Percentiles rank a stretch among this genome's conserved stretches.
phyloP scores from a whole-genome alignment of 2,797 vertebrate species.

The Buceros bicornis region DNA sequence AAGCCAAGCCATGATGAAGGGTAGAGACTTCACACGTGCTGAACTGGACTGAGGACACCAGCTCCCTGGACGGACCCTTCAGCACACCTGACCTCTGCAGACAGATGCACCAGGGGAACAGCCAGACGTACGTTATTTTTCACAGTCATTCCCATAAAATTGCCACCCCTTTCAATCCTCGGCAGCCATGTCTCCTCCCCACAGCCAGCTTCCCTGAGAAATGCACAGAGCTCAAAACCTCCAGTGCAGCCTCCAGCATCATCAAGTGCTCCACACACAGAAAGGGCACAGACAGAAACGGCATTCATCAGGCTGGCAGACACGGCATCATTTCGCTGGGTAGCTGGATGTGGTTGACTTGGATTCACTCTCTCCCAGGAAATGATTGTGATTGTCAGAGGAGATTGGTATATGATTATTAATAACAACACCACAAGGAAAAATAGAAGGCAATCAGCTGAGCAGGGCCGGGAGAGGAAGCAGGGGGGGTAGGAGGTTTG shows the following conservation, averaged over 20 bases:
- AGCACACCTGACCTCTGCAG: background rate
- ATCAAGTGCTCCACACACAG: background rate
- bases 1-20: too few relatives aligned
- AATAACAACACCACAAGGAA: constrained; percentile 68
- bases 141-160: background rate
- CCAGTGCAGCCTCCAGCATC: constrained; percentile 14
- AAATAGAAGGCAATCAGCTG: constrained; percentile 72
- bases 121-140: background rate
- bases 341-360: constrained; percentile 55
- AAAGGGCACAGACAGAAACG: background rate
- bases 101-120: background rate
- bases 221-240: background rate
- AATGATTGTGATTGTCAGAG: constrained; percentile 71
- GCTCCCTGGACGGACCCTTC: background rate
- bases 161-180: background rate
- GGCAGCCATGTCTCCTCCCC: background rate
- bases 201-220: constrained; percentile 5
- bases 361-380: constrained; percentile 63
- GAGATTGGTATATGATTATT: constrained; percentile 73
- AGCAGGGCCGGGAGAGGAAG: constrained; percentile 6
- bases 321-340: constrained; percentile 4
- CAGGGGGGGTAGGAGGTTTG: background rate
- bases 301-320: constrained; percentile 51
- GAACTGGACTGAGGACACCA: background rate
- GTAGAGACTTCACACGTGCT: background rate